phyloP scores from a whole-genome alignment of 2,797 vertebrate species.

The Mus minutoides region DNA sequence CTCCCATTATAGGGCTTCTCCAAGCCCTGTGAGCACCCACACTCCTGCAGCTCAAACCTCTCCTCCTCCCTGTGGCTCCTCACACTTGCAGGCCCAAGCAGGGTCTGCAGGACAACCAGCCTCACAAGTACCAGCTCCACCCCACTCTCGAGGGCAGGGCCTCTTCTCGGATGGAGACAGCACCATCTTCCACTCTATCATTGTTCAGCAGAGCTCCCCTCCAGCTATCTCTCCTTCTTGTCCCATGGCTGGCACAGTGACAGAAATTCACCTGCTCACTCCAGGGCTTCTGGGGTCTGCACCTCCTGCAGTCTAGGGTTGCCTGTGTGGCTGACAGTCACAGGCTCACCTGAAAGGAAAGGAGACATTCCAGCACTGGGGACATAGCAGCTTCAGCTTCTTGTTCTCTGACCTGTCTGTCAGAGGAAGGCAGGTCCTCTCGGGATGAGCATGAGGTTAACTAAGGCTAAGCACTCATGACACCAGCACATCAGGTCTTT shows the following conservation, averaged over 20 bases:
- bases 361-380: neutral
- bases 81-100: neutral
- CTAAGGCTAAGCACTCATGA: neutral
- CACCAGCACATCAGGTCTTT: no score
- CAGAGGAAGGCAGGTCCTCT: neutral
- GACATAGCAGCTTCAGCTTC: neutral
- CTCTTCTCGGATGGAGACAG: neutral
- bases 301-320: neutral
- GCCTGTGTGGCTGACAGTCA: neutral
- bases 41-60: neutral
- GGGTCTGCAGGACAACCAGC: neutral
- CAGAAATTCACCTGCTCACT: neutral
- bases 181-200: no score
- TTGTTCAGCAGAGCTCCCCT: no score
- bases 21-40: accelerated
- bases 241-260: neutral
- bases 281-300: no score
- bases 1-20: neutral
- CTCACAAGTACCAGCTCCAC: neutral
- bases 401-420: neutral
- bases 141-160: neutral
- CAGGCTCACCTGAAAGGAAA: neutral
- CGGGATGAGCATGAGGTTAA: neutral
- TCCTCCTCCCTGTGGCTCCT: neutral
- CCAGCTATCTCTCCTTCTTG: neutral